Evolutionary conservation across 2,113 vertebrate genomes (phyloP).

Genomic region (Cnemophilus loriae): DNA sequence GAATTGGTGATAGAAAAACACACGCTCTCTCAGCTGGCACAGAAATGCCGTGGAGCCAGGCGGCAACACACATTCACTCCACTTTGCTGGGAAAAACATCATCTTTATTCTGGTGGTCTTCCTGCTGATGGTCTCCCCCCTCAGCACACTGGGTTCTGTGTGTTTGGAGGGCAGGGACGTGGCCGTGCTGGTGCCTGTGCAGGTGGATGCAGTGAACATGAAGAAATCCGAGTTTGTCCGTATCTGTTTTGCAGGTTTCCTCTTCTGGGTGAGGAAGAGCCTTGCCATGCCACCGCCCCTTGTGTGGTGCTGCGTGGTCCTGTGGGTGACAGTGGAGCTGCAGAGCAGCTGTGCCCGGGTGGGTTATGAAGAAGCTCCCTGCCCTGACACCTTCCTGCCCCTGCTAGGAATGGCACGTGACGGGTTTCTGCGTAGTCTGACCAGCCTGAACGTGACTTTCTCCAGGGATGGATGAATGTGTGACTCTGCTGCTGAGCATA

Average conservation of each 20-base stretch:
- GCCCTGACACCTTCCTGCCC: neutral
- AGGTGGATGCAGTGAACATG: neutral
- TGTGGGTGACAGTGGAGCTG: neutral
- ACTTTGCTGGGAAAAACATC: neutral
- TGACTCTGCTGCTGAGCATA: neutral
- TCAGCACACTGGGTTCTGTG: rapidly evolving
- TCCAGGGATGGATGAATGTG: neutral
- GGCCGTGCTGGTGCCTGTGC: rapidly evolving
- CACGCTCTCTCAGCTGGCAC: neutral
- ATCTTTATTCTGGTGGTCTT: neutral
- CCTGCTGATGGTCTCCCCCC: neutral
- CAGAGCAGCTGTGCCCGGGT: neutral
- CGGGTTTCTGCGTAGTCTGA: neutral
- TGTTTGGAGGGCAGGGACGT: rapidly evolving
- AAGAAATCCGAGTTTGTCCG: rapidly evolving
- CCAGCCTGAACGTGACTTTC: rapidly evolving
- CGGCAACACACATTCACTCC: neutral
- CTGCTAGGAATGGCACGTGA: rapidly evolving
- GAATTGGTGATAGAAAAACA: neutral
- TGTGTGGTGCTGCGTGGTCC: rapidly evolving
- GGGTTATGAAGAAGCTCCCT: neutral
- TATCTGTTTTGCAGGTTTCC: neutral
- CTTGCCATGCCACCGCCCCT: neutral
- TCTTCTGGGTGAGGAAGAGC: neutral
- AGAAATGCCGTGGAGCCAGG: neutral